phyloP scores from a whole-genome alignment of 2,113 vertebrate genomes.

The Machaerirhynchus nigripectus region DNA sequence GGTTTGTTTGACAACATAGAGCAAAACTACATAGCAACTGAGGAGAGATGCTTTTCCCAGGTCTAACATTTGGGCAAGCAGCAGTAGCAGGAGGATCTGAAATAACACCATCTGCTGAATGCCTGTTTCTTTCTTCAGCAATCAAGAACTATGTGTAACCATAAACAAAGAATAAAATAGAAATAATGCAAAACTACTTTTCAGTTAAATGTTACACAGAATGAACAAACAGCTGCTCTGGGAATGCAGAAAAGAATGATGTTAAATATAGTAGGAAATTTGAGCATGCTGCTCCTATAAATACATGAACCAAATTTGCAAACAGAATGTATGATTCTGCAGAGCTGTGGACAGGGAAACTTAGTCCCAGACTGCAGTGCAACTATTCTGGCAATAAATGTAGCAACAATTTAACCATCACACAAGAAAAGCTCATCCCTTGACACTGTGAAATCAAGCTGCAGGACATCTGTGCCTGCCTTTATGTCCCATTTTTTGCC shows the following conservation, averaged over 20 bases:
- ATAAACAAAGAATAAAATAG: conserved; percentile 23
- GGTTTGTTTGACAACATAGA: conserved; percentile 21
- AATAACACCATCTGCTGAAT: conserved; percentile 30
- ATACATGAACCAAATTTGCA: neutral
- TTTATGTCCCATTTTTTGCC: neutral
- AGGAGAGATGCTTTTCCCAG: neutral
- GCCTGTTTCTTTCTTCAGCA: neutral
- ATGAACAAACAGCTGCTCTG: conserved; percentile 15
- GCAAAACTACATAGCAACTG: neutral
- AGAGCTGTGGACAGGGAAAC: neutral
- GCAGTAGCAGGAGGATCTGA: conserved; percentile 21
- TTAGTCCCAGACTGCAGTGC: neutral
- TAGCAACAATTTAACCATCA: neutral
- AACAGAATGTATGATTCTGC: neutral
- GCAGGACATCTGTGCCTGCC: neutral
- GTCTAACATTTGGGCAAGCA: conserved; percentile 10
- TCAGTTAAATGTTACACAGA: neutral
- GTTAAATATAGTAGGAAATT: neutral
- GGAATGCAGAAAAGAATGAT: neutral
- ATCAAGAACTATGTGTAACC: neutral
- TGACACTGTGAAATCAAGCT: neutral
- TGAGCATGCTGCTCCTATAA: neutral
- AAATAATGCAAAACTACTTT: conserved; percentile 18
- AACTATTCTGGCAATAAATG: neutral
- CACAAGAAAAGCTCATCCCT: neutral